Evolutionary conservation across 2,797 vertebrate genomes (phyloP).

Genomic region (Galagoides demidoff): DNA sequence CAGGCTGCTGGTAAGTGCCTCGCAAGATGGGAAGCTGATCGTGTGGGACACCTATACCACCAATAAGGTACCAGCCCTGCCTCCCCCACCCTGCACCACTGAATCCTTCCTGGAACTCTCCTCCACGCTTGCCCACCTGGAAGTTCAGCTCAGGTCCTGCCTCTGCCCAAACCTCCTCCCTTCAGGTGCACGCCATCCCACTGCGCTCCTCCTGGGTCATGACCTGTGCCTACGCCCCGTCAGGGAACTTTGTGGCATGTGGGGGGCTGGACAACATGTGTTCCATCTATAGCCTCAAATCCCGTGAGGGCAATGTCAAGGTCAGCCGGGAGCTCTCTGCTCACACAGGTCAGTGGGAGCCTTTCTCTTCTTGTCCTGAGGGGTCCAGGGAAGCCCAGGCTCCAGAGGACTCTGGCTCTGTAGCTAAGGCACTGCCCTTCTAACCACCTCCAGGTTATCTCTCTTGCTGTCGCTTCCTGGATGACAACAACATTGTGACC

Average conservation of each 20-base stretch:
- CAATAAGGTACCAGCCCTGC: slow-evolving; percentile 92
- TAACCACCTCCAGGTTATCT: slow-evolving; percentile 91
- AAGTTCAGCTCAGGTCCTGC: not conserved
- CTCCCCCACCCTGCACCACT: rapidly evolving
- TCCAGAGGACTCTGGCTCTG: rapidly evolving
- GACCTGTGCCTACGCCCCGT: slow-evolving; percentile 98
- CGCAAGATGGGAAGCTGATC: slow-evolving; percentile 98
- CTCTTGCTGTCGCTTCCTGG: slow-evolving; percentile 97
- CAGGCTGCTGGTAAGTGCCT: slow-evolving; percentile 97
- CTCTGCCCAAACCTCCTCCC: not conserved
- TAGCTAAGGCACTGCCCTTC: not conserved
- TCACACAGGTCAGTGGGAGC: slow-evolving; percentile 91
- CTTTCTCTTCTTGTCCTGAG: not conserved
- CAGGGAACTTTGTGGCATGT: slow-evolving; percentile 97
- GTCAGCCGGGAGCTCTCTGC: slow-evolving; percentile 97
- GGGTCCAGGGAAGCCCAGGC: no score
- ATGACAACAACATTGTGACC: slow-evolving; percentile 96
- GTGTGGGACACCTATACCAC: slow-evolving; percentile 98
- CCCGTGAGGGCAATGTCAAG: slow-evolving; percentile 96
- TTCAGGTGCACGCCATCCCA: slow-evolving; percentile 97
- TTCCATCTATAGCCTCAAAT: slow-evolving; percentile 98
- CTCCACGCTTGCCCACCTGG: not conserved
- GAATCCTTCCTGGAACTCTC: not conserved
- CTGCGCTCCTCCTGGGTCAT: slow-evolving; percentile 99
- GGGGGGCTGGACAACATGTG: slow-evolving; percentile 99